Conservation (phyloP, 1,140 invertebrate genomes). For the Drosophila grimshawi region DNA sequence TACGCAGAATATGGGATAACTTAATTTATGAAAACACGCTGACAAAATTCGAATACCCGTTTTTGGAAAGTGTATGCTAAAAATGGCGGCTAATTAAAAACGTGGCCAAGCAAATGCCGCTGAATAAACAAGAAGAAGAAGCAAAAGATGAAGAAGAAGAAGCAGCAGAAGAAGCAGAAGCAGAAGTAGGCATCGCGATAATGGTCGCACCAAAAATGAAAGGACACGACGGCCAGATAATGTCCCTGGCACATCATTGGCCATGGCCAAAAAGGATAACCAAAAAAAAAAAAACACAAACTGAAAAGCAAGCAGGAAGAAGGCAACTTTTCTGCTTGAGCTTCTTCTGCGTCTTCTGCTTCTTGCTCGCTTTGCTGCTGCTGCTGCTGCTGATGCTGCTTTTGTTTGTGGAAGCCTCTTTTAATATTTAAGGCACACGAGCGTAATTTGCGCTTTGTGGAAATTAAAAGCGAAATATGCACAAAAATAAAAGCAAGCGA, state of each 20-base stretch:
- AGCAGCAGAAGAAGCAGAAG: neutral
- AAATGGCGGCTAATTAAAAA: slow-evolving; percentile 77
- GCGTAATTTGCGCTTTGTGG: slow-evolving; percentile 64
- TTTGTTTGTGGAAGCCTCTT: slow-evolving; percentile 18
- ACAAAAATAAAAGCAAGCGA: slow-evolving; percentile 44
- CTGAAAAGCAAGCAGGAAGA: slow-evolving; percentile 30
- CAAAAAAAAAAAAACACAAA: slow-evolving; percentile 62
- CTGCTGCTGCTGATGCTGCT: neutral
- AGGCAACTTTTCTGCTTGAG: slow-evolving; percentile 22
- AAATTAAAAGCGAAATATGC: slow-evolving; percentile 67
- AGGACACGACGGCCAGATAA: slow-evolving; percentile 52
- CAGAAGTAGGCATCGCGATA: slow-evolving; percentile 40
- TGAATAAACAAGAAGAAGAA: slow-evolving; percentile 60
- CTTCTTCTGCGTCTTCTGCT: neutral
- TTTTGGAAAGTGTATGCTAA: slow-evolving; percentile 11
- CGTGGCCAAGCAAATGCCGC: slow-evolving; percentile 55
- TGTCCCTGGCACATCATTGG: slow-evolving; percentile 55
- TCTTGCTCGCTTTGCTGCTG: slow-evolving; percentile 6
- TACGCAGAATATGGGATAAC: too few species aligned
- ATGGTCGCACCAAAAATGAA: slow-evolving; percentile 53
- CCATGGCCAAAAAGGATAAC: slow-evolving; percentile 31
- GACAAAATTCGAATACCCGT: neutral
- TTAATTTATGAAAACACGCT: neutral
- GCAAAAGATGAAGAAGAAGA: slow-evolving; percentile 4
- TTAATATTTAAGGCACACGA: slow-evolving; percentile 64